phyloP scores from a whole-genome alignment of 1,140 invertebrate species.

The Neodiprion pinetum region DNA sequence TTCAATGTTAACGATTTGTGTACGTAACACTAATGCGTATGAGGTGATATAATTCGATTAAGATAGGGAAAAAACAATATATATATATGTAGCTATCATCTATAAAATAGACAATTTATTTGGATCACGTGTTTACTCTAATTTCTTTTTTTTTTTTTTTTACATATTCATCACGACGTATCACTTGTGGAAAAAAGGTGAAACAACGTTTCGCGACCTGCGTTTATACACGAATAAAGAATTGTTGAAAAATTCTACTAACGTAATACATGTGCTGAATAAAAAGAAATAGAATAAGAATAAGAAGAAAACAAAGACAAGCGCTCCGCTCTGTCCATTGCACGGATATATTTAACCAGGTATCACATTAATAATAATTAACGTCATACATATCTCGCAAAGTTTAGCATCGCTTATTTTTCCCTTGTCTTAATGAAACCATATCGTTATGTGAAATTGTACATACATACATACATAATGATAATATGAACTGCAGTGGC shows the following conservation, averaged over 20 bases:
- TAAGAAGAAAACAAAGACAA: neutral
- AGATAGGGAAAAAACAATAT: neutral
- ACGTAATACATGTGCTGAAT: neutral
- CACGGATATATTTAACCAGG: too few relatives aligned
- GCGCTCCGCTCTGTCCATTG: neutral
- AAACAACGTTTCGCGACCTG: too few relatives aligned
- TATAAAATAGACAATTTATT: too few relatives aligned
- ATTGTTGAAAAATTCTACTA: neutral
- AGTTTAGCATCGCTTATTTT: neutral
- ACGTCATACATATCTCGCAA: neutral
- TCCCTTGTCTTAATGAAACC: slow-evolving; percentile 1
- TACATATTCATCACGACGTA: too few relatives aligned
- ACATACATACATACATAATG: slow-evolving; percentile 33
- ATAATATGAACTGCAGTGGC: slow-evolving; percentile 61
- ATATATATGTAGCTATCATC: too few relatives aligned
- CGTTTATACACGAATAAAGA: too few relatives aligned
- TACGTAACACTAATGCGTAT: neutral
- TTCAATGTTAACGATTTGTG: neutral
- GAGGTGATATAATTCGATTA: neutral
- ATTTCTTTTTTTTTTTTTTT: too few relatives aligned
- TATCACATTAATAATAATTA: neutral
- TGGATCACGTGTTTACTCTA: too few relatives aligned
- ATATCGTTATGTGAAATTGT: neutral
- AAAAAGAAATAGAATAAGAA: neutral
- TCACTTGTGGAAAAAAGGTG: too few relatives aligned